Evolutionary conservation across 2,113 vertebrate genomes (phyloP).

Genomic region (Willisornis vidua): DNA sequence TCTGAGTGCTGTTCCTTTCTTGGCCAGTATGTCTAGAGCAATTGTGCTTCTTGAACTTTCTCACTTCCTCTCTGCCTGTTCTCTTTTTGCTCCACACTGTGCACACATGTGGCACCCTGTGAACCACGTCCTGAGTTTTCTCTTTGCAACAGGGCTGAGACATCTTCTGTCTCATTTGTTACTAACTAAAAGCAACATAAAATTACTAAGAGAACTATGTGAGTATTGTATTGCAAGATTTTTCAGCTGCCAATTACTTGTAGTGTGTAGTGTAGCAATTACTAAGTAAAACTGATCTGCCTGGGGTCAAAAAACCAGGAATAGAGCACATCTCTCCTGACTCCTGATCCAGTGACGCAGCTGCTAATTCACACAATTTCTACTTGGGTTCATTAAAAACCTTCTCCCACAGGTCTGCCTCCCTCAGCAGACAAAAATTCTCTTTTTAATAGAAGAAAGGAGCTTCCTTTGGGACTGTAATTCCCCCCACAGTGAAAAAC

Average conservation of each 20-base stretch:
- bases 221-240: neutral
- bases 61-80: neutral
- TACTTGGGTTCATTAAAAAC: conserved; percentile 43
- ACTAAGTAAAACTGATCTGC: neutral
- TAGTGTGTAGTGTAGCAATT: neutral
- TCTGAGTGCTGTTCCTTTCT: neutral
- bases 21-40: neutral
- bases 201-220: neutral
- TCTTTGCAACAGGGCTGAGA: neutral
- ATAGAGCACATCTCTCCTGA: neutral
- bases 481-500: neutral
- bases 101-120: rapidly evolving
- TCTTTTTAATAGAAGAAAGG: conserved; percentile 10
- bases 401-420: conserved; percentile 12
- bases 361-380: conserved; percentile 25
- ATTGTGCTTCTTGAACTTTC: neutral
- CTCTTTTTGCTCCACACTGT: neutral
- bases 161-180: neutral
- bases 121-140: neutral
- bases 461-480: conserved; percentile 13
- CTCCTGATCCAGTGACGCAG: neutral
- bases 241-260: neutral
- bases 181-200: neutral
- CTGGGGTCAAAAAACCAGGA: neutral
- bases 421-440: neutral